Base-by-base conservation (phyloP, 1,140 invertebrate genomes). In the Solenopsis fugax region DNA sequence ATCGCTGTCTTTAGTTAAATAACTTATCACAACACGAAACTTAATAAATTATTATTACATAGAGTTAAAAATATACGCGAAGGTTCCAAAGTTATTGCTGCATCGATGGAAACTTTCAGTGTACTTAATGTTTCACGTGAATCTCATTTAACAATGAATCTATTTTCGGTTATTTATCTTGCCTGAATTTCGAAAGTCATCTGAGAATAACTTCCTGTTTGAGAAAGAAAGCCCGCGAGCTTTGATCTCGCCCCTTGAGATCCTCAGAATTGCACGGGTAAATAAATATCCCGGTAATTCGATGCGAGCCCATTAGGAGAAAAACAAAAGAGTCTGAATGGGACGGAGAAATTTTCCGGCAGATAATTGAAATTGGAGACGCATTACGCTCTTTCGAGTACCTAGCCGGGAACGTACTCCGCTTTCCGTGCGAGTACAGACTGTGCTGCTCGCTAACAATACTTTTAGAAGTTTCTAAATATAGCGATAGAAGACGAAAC, bases 211-310 rank as follows among this genome's bases (percentile, higher is more conserved):
- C 78, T 67, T 58, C 52, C 75, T 67, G 13, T 88, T 56, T 62
- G 48, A 52, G 16, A 56, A 67, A 89, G 77, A 37, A 58, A 75
- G n/a, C 34, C n/a, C 29, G 21, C 21, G 65, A 67, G 77, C 80
- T 89, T 89, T 90, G 88, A 88, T 88, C 88, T 88, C 29, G 73
- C 67, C 52, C 34, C 62, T 54, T n/a, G 71, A 64, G 69, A 78
- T 76, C 48, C 50, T 60, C 52, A 67, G 75, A 54, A 76, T 21
- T 62, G 65, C 64, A 56, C 56, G 76, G 48, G 87, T 88, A 90
- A 90, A 85, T 90, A 90, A 90, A 89, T 88, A 88, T 90, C 72
- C 41, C 21, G 69, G 89, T 88, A 90, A 90, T 90, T 86, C 76
- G 86, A 90, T 88, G 64, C 86, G 60, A 72, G 78, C 48, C 87